These are phyloP conservation scores for Lottia gigantea DNA, from an alignment of 2,888 invertebrate genomes.

Conservation along the genomic window DNA sequence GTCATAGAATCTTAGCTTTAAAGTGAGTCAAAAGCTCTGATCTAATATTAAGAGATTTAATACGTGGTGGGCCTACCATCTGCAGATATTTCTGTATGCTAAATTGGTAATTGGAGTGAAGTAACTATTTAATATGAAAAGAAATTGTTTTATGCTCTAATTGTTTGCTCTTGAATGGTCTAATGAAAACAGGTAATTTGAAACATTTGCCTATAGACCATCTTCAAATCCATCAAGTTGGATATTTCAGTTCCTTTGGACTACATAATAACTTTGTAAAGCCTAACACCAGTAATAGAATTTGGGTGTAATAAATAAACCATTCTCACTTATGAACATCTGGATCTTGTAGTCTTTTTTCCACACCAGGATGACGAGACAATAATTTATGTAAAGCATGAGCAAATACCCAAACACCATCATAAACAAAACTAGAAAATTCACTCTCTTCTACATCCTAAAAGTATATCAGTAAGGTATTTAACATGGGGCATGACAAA, in stretches of 20 bases:
- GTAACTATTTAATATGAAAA: too few relatives aligned
- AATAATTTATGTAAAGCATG: constrained; percentile 77
- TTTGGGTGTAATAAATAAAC: background rate
- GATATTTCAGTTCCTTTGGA: background rate
- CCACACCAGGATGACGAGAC: constrained; percentile 71
- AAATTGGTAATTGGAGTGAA: too few relatives aligned
- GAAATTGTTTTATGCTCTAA: too few relatives aligned
- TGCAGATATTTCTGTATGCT: too few relatives aligned
- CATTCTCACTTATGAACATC: constrained; percentile 51
- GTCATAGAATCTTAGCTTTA: too few relatives aligned
- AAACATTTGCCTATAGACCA: too few relatives aligned
- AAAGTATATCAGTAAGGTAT: background rate
- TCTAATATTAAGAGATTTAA: too few relatives aligned
- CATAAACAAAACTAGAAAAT: constrained; percentile 83
- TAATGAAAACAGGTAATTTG: too few relatives aligned
- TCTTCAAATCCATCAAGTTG: too few relatives aligned
- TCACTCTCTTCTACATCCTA: constrained; percentile 70
- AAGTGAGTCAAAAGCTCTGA: too few relatives aligned
- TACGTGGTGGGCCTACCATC: too few relatives aligned
- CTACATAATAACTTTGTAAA: background rate
- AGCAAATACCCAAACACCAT: constrained; percentile 85
- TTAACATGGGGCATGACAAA: background rate
- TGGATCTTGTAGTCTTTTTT: constrained; percentile 54
- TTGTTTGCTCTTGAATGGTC: too few relatives aligned
- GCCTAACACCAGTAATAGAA: background rate